Percentiles rank a stretch among this genome's conserved stretches.
These are phyloP conservation scores for Phoeniculus purpureus DNA, from an alignment of 2,797 vertebrate species.

Conservation along the genomic window DNA sequence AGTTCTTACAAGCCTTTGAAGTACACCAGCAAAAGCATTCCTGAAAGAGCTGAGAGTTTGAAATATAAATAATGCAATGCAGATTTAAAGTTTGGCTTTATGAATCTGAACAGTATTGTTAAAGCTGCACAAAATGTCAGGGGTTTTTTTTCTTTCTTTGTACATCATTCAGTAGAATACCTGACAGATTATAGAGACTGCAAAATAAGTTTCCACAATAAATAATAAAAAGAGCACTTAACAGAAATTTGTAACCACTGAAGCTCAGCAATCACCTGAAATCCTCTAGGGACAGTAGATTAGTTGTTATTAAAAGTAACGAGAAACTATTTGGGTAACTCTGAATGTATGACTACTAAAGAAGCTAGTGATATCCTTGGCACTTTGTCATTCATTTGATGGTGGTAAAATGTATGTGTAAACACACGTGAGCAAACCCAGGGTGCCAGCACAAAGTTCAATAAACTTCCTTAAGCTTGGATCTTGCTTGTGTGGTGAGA, in stretches of 20 bases:
- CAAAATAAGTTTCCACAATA: neutral
- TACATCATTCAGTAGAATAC: neutral
- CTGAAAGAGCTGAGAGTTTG: neutral
- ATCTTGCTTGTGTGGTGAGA: neutral
- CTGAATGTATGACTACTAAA: neutral
- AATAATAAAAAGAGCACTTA: neutral
- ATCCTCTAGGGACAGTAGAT: neutral
- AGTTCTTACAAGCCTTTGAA: neutral
- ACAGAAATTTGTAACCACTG: neutral
- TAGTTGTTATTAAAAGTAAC: neutral
- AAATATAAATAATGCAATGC: neutral
- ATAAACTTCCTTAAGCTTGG: neutral
- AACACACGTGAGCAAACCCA: neutral
- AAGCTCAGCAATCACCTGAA: neutral
- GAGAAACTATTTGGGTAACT: neutral
- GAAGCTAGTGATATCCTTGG: neutral
- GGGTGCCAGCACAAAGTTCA: neutral
- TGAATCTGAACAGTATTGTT: neutral
- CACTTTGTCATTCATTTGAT: neutral
- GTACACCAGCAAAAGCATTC: neutral
- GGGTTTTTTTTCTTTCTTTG: fast-evolving
- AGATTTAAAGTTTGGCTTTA: neutral
- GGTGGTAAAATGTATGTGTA: neutral
- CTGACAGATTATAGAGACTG: neutral
- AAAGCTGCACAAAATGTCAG: neutral